Base-by-base conservation (phyloP, 2,797 vertebrate genomes). In the Apogon hyalosoma region DNA sequence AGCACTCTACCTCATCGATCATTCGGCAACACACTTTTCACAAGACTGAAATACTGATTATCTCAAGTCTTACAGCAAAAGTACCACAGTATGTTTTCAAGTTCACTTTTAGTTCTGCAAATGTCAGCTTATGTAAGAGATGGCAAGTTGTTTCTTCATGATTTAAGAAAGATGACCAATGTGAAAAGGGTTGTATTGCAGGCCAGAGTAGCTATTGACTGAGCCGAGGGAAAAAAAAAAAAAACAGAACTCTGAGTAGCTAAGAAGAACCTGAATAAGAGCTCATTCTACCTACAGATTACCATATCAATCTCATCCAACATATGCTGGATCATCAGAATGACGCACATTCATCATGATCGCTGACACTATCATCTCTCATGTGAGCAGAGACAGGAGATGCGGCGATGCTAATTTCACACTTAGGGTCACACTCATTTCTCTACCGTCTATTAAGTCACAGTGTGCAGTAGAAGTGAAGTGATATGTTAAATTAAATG, bases 361-460 rank as follows among this genome's bases (percentile, higher is more conserved):
- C 64, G 48, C 49, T 31, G 59, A 63, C 67, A 45, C 64, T 36
- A 16, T 68, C 50, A 69, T 79, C 63, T 69, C 73, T 77, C 60
- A 62, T 55, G 56, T 11, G 73, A 69, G 63, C 1, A 7, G 66
- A 59, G 57, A 68, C 65, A 36, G 68, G 45, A 69, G 51, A 75
- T 38, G 69, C 21, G 24, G 64, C 11, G 16, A 47, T 77, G 54
- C 79, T 83, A 77, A 90, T 91, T 90, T 90, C 84, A 89, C 83
- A 88, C 75, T 79, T 41, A 73, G 55, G 80, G 79, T 77, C 64
- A 45, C 51, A 18, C 68, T 75, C 82, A 56, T 72, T 65, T 63
- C 69, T 77, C 63, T 57, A 54, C n/a, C 15, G 63, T 59, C 16
- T 41, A 74, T 82, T 58, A 60, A 84, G 83, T 79, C 70, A 9